Evolutionary conservation across 2,888 invertebrate species (phyloP).

Genomic region (Stenolophus ochropezus): DNA sequence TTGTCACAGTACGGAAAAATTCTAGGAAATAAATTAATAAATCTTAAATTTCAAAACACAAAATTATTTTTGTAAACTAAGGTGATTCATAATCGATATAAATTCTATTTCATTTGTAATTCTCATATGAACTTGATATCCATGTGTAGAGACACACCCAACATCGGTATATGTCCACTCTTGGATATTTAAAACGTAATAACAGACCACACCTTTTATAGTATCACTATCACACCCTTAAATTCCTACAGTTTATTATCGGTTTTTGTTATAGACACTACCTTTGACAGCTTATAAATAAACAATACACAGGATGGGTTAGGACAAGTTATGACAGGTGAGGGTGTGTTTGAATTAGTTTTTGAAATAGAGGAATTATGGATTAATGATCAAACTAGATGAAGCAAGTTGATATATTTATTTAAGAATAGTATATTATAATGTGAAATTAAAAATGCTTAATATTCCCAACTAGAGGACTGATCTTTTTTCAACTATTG

Average conservation of each 20-base stretch:
- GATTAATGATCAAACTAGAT: too few species aligned
- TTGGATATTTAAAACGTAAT: not conserved
- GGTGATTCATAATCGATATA: not conserved
- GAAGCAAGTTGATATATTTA: too few species aligned
- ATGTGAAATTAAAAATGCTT: too few species aligned
- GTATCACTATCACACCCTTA: not conserved
- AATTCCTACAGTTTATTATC: not conserved
- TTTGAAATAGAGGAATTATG: too few species aligned
- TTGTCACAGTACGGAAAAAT: too few species aligned
- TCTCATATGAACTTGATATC: not conserved
- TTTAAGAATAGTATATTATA: too few species aligned
- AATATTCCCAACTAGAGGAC: too few species aligned
- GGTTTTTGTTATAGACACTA: not conserved
- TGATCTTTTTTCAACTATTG: too few species aligned
- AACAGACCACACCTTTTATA: not conserved
- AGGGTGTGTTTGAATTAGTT: too few species aligned
- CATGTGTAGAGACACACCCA: not conserved
- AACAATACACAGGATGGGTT: too few species aligned
- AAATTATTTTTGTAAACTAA: not conserved
- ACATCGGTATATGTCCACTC: not conserved
- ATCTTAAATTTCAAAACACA: not conserved
- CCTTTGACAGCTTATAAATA: not conserved
- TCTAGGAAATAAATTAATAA: not conserved
- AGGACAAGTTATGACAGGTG: too few species aligned
- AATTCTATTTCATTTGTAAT: not conserved